Percentiles rank a stretch among this genome's conserved stretches.
phyloP scores from a whole-genome alignment of 1,140 invertebrate genomes.

The Chymomyza costata region DNA sequence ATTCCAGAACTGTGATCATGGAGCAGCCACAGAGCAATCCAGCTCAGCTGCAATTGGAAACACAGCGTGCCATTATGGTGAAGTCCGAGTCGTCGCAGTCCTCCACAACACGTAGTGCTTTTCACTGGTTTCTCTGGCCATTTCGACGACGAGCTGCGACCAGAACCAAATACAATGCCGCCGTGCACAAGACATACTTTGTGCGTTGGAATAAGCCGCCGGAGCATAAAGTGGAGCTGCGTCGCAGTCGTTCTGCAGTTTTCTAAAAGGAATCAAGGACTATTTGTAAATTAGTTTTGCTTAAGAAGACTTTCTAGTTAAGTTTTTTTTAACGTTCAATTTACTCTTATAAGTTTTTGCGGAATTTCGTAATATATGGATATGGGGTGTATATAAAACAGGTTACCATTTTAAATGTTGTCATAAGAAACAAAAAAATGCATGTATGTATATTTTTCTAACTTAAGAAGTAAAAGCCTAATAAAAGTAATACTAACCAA shows the following conservation, averaged over 20 bases:
- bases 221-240: constrained; percentile 28
- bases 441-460: no score
- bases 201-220: constrained; percentile 63
- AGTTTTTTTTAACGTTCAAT: no score
- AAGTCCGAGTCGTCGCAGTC: constrained; percentile 7
- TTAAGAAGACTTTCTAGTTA: no score
- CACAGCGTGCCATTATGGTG: constrained; percentile 3
- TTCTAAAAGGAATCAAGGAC: constrained; percentile 36
- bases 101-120: constrained; percentile 13
- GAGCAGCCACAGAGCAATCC: constrained; percentile 27
- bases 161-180: constrained; percentile 26
- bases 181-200: constrained; percentile 68
- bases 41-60: constrained; percentile 35
- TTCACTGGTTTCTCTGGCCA: constrained; percentile 58
- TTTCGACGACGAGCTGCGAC: constrained; percentile 36
- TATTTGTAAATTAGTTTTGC: no score
- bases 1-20: constrained; percentile 31
- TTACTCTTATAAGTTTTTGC: no score
- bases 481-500: no score
- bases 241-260: constrained; percentile 58
- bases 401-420: no score
- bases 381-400: no score
- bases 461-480: no score
- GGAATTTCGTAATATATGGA: no score
- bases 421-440: no score